These are phyloP conservation scores for Ailurus styani DNA, from an alignment of 2,113 vertebrate genomes.

Conservation along the genomic window DNA sequence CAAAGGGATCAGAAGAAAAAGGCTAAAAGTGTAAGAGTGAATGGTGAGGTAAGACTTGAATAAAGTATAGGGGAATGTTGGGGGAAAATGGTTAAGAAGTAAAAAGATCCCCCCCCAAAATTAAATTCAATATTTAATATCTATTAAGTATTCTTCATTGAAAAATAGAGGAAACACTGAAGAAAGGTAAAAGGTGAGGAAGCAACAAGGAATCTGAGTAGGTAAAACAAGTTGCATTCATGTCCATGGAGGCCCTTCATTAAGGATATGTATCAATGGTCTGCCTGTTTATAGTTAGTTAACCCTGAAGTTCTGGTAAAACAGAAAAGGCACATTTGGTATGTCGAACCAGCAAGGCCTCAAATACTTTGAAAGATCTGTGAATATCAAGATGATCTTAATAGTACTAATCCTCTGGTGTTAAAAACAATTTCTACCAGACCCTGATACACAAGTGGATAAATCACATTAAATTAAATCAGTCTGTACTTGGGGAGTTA, in stretches of 20 bases:
- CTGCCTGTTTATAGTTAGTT: background rate
- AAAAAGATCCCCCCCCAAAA: background rate
- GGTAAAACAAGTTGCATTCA: background rate
- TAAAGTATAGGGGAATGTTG: background rate
- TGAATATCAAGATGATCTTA: slow-evolving; percentile 36
- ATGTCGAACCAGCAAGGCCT: slow-evolving; percentile 27
- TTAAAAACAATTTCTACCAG: slow-evolving; percentile 77
- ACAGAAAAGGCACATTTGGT: background rate
- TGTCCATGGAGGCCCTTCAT: background rate
- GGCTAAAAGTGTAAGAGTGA: background rate
- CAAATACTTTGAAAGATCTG: background rate
- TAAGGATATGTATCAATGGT: background rate
- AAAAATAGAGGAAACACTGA: background rate
- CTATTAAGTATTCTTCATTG: background rate
- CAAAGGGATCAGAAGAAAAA: background rate
- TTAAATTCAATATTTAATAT: background rate
- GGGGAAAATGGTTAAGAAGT: background rate
- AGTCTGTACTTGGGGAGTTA: slow-evolving; percentile 74
- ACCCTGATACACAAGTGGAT: slow-evolving; percentile 75
- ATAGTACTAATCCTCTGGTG: slow-evolving; percentile 50
- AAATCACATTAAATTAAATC: slow-evolving; percentile 80
- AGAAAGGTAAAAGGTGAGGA: background rate
- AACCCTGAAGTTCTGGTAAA: background rate
- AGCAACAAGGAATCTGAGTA: background rate
- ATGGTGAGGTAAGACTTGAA: background rate